Evolutionary conservation across 2,888 invertebrate species (phyloP).

Genomic region (Bibio marci): DNA sequence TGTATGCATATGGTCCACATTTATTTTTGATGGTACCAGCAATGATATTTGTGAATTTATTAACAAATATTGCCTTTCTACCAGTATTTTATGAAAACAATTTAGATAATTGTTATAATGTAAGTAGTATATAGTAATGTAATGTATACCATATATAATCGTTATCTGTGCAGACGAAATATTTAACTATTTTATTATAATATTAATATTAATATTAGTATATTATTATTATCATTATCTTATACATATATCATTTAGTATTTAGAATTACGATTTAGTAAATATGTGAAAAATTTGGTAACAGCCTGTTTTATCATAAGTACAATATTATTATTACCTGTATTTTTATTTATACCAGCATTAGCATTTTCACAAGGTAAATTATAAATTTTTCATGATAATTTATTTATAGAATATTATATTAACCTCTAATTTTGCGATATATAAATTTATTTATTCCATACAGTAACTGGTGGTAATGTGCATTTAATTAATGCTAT

Average conservation of each 20-base stretch:
- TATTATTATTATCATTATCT: no score
- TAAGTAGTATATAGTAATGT: conserved; percentile 14
- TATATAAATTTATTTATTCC: no score
- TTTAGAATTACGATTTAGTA: conserved; percentile 23
- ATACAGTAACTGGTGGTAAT: conserved; percentile 35
- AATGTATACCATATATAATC: no score
- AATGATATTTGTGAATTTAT: conserved; percentile 23
- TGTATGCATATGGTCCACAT: conserved; percentile 32
- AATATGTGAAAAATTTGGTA: conserved; percentile 19
- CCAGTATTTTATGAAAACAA: conserved; percentile 34
- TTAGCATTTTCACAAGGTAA: conserved; percentile 25
- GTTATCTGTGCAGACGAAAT: no score
- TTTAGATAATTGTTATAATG: conserved; percentile 33
- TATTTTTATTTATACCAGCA: conserved; percentile 23
- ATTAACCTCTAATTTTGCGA: no score
- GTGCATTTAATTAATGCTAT: conserved; percentile 35
- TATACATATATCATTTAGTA: no score
- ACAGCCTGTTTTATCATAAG: conserved; percentile 21
- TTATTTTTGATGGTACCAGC: conserved; percentile 27
- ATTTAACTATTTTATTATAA: no score
- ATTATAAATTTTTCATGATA: no score
- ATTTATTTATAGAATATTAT: no score
- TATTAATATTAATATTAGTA: no score
- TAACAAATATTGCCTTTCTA: conserved; percentile 25
- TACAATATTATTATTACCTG: conserved; percentile 20